Percentiles rank a stretch among this genome's conserved stretches.
Conservation (phyloP, 2,797 vertebrate genomes). For the Hyperoplus immaculatus region DNA sequence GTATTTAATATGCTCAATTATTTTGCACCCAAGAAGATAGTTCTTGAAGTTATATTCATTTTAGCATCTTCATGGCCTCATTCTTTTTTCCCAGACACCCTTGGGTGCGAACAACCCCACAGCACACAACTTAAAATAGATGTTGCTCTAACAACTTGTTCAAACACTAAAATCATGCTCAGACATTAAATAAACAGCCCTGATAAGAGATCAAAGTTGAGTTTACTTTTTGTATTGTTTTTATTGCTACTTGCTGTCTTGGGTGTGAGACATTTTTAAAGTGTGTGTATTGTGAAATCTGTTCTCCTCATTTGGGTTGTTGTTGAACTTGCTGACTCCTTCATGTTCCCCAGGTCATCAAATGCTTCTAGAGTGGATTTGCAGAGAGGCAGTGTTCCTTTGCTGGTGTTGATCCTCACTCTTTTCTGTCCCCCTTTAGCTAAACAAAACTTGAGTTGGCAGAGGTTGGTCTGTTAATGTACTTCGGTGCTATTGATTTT, state of each 20-base stretch:
- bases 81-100: slow-evolving; percentile 6
- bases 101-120: neutral
- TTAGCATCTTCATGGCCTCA: slow-evolving; percentile 11
- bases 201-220: neutral
- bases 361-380: slow-evolving; percentile 3
- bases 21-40: slow-evolving; percentile 5
- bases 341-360: slow-evolving; percentile 7
- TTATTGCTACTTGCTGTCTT: neutral
- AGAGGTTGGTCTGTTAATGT: slow-evolving; percentile 24
- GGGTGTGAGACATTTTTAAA: neutral
- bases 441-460: slow-evolving; percentile 22
- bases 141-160: neutral
- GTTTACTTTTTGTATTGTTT: neutral
- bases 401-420: neutral
- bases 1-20: neutral
- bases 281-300: neutral
- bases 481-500: slow-evolving; percentile 36
- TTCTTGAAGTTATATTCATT: slow-evolving; percentile 32
- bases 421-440: neutral
- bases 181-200: neutral
- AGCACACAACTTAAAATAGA: neutral
- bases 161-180: neutral
- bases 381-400: slow-evolving; percentile 21
- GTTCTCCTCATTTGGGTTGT: neutral
- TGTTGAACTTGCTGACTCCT: slow-evolving; percentile 15